Conservation (phyloP, 2,797 vertebrate species). For the Characodon lateralis region DNA sequence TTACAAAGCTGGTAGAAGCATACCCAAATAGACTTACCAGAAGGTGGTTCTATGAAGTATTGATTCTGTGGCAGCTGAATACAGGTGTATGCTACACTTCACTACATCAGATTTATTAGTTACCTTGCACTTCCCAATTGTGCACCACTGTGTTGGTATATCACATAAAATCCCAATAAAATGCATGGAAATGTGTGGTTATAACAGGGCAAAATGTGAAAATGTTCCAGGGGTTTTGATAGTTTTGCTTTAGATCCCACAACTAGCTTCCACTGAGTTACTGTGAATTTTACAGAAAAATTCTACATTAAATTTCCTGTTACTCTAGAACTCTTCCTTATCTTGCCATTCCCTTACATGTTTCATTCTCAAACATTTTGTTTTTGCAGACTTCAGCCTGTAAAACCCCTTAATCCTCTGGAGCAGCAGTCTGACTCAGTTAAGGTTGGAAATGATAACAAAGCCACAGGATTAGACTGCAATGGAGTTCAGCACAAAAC, state of each 20-base stretch:
- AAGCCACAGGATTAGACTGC: constrained; percentile 34
- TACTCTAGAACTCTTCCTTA: neutral
- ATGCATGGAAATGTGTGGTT: too few relatives aligned
- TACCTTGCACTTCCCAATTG: neutral
- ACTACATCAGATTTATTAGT: neutral
- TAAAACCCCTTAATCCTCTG: constrained; percentile 88
- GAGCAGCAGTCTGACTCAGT: constrained; percentile 66
- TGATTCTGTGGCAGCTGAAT: too few relatives aligned
- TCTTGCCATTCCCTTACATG: neutral
- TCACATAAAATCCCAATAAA: neutral
- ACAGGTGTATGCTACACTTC: neutral
- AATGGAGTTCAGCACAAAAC: constrained; percentile 43
- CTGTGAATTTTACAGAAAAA: neutral
- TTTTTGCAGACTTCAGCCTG: constrained; percentile 86
- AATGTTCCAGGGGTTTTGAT: neutral
- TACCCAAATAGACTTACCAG: too few relatives aligned
- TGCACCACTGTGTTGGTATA: neutral
- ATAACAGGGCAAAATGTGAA: neutral
- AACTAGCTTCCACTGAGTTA: neutral
- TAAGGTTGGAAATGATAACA: constrained; percentile 52
- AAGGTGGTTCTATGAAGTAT: too few relatives aligned
- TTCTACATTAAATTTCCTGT: neutral
- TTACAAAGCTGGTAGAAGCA: too few relatives aligned
- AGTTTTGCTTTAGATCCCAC: neutral
- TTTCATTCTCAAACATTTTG: constrained; percentile 1